These are phyloP conservation scores for Rhinichthys osculus DNA, from an alignment of 2,797 vertebrate genomes.

Conservation along the genomic window DNA sequence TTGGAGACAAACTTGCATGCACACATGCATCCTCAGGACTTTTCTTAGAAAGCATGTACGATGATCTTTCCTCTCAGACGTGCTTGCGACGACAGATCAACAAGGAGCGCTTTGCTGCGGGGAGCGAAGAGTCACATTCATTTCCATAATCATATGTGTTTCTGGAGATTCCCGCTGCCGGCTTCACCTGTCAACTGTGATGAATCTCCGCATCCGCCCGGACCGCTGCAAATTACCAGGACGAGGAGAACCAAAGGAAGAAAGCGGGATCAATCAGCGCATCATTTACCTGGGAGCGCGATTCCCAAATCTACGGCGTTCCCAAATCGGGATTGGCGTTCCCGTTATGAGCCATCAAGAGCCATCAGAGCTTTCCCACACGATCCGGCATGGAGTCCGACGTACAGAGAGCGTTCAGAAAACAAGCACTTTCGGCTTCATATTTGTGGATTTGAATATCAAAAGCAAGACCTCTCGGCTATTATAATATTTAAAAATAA, in stretches of 20 bases:
- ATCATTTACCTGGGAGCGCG: conserved; percentile 91
- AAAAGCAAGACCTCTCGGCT: conserved; percentile 90
- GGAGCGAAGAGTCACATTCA: conserved; percentile 65
- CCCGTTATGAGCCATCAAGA: conserved; percentile 95
- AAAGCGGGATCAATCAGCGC: conserved; percentile 84
- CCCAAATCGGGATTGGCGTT: conserved; percentile 97
- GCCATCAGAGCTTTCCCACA: conserved; percentile 88
- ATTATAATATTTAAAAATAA: conserved; percentile 71
- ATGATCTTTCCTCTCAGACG: conserved; percentile 55
- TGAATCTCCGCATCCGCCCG: conserved; percentile 86
- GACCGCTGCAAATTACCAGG: conserved; percentile 82
- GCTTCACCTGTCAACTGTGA: conserved; percentile 93
- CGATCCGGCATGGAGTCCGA: conserved; percentile 73
- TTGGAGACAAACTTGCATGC: neutral
- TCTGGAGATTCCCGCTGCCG: conserved; percentile 83
- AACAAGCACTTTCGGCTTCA: conserved; percentile 83
- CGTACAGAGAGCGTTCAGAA: conserved; percentile 86
- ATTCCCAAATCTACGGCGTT: conserved; percentile 84
- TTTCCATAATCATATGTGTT: conserved; percentile 84
- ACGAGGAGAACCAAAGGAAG: conserved; percentile 58
- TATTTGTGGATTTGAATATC: conserved; percentile 99
- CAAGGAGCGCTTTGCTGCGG: conserved; percentile 60
- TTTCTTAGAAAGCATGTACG: conserved; percentile 26
- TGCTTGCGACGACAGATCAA: conserved; percentile 61
- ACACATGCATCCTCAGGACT: too few relatives aligned